Evolutionary conservation across 2,797 vertebrate species (phyloP).

Genomic region (Eurystomus glaucurus): DNA sequence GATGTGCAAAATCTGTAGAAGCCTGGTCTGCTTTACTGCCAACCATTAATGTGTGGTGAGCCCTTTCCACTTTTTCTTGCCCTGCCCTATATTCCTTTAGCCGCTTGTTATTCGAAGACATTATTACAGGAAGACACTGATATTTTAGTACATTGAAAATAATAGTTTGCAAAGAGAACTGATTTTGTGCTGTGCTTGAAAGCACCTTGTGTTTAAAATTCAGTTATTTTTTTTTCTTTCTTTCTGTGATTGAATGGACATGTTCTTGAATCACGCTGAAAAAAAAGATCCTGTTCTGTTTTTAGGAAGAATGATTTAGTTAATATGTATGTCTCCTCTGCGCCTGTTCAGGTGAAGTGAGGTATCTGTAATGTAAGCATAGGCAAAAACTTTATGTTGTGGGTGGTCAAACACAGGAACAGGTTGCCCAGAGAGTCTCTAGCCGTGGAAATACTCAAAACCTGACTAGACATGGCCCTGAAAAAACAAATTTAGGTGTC

Average conservation of each 20-base stretch:
- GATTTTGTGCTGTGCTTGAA: not conserved
- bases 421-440: not conserved
- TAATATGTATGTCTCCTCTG: not conserved
- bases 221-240: too few species aligned
- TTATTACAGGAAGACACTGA: not conserved
- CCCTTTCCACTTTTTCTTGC: not conserved
- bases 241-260: not conserved
- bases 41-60: not conserved
- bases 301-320: not conserved
- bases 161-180: not conserved
- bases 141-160: not conserved
- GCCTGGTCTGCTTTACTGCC: not conserved
- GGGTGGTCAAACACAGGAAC: not conserved
- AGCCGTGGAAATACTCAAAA: not conserved
- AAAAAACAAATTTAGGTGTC: accelerated
- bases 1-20: not conserved
- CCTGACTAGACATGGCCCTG: not conserved
- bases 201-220: not conserved
- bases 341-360: not conserved
- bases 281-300: not conserved
- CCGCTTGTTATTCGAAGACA: not conserved
- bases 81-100: not conserved
- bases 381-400: not conserved
- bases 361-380: accelerated
- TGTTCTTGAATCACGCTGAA: not conserved